These are phyloP conservation scores for Aleadryas rufinucha DNA, from an alignment of 2,113 vertebrate genomes.

Conservation along the genomic window DNA sequence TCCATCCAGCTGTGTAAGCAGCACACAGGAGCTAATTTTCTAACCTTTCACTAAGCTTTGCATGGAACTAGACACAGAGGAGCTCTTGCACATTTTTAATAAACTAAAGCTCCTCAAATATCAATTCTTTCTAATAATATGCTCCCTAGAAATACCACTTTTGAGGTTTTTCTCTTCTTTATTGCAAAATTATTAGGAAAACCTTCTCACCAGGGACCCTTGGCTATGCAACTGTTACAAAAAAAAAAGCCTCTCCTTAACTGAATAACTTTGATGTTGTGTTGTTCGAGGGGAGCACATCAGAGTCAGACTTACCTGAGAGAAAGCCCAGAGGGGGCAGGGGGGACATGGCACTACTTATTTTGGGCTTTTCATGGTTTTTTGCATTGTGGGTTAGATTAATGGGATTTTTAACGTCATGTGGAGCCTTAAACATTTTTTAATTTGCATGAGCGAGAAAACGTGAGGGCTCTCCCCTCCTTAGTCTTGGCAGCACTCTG, in stretches of 20 bases:
- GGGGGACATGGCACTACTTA: neutral
- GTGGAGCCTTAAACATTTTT: neutral
- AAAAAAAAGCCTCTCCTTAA: neutral
- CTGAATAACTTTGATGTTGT: neutral
- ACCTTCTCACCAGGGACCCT: neutral
- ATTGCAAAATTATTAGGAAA: neutral
- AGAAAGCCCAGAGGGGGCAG: neutral
- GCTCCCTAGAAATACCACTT: neutral
- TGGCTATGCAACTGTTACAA: accelerated
- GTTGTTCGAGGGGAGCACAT: neutral
- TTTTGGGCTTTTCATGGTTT: neutral
- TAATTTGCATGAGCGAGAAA: neutral
- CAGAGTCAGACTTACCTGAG: neutral
- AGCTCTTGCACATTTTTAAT: neutral
- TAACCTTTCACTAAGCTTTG: conserved; percentile 8
- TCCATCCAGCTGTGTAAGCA: neutral
- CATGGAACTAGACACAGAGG: neutral
- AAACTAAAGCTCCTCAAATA: conserved; percentile 43
- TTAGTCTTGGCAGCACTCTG: neutral
- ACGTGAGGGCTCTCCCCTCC: neutral
- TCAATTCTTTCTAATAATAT: neutral
- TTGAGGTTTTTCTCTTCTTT: neutral
- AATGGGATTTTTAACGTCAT: neutral
- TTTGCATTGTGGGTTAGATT: neutral
- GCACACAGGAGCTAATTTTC: conserved; percentile 7